These are phyloP conservation scores for Pithecia hirsuta DNA, from an alignment of 2,797 vertebrate genomes.

Conservation along the genomic window DNA sequence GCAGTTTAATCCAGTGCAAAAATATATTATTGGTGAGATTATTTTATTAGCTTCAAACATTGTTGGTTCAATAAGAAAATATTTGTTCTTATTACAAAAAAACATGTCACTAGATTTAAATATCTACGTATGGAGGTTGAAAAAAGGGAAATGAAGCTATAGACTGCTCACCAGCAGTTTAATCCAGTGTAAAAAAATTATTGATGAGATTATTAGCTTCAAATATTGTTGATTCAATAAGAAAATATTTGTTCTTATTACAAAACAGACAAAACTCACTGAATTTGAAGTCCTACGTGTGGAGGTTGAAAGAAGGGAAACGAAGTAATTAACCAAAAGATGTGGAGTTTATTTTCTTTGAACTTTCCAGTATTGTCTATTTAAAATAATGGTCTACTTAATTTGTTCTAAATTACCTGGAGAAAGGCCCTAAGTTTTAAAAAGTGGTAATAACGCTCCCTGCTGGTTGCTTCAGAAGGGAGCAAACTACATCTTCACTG, in stretches of 20 bases:
- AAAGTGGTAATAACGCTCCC: not conserved
- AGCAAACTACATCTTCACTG: not conserved
- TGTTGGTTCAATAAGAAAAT: not conserved
- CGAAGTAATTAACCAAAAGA: not conserved
- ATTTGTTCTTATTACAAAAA: not conserved
- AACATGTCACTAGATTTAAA: not conserved
- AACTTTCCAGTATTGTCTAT: not conserved
- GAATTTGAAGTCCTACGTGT: not conserved
- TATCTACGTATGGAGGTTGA: not conserved
- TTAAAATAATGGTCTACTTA: not conserved
- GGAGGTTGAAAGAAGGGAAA: not conserved
- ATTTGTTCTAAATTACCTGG: not conserved
- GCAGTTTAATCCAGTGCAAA: not conserved
- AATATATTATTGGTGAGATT: not conserved
- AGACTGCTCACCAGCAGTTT: not conserved
- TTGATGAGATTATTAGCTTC: not conserved
- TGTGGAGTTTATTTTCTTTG: not conserved
- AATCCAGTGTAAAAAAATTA: not conserved
- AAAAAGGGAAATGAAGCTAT: not conserved
- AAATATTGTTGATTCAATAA: constrained; percentile 10
- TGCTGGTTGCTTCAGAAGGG: not conserved
- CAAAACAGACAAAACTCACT: not conserved
- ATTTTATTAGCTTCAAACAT: not conserved
- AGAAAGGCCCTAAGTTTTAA: not conserved
- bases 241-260: not conserved